Evolutionary conservation across 1,140 invertebrate genomes (phyloP), one percentile per base, ranked within the genome.

Genomic region (Drosophila tristis): DNA sequence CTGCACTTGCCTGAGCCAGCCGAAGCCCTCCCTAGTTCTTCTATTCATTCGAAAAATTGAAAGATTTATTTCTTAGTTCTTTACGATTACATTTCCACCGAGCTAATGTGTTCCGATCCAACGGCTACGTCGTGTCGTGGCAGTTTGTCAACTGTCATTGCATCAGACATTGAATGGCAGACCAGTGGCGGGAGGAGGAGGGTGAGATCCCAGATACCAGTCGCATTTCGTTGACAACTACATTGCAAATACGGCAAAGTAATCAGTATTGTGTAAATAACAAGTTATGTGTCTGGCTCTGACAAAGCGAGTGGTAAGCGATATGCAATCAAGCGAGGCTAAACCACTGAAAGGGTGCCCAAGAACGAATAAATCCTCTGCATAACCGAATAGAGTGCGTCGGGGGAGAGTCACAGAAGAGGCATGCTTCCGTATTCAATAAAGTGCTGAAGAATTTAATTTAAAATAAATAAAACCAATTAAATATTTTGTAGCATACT

Each of bases 61-160:
- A 89, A 89, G 84, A 89, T 89, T 89, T 89, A 89, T 89, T 89
- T 90, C 80, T 89, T 89, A 89, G 76, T 90, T 89, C 73, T 58
- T 64, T 78, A 59, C 76, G 84, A 89, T 89, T 89, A 90, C 79
- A 74, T 76, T 89, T 84, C 65, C 78, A 74, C 71, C 62, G 74
- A 87, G 82, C 81, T 86, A 86, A 86, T 86, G 81, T 82, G 82
- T 87, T 86, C 58, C 82, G 78, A 78, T 87, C 80, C 82, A 86
- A 80, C 74, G 64, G 62, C 61, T 87, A 71, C 66, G 67, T 54
- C 49, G 9, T 47, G 50, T 51, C 47, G 65, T 67, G 59, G 59
- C 78, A 89, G 74, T 86, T 87, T 86, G 78, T 89, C 82, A 89
- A 79, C 62, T 86, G 74, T 89, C 82, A 89, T 76, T 68, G 63